Percentiles rank a stretch among this genome's conserved stretches.
Evolutionary conservation across 2,113 vertebrate genomes (phyloP).

Genomic region (Chlorocebus sabaeus): DNA sequence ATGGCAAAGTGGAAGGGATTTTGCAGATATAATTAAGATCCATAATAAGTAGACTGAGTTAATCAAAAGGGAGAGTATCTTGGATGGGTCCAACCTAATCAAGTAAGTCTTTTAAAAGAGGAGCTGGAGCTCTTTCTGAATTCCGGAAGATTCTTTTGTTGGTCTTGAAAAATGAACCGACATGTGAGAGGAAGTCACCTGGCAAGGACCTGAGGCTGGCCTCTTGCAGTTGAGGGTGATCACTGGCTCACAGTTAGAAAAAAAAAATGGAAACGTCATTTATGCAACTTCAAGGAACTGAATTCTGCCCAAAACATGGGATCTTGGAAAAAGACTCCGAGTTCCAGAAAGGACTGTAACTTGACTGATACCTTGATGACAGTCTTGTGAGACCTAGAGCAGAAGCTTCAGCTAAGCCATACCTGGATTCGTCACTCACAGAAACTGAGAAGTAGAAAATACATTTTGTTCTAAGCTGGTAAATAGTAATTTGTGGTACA

Average conservation of each 20-base stretch:
- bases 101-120: neutral
- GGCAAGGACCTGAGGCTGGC: neutral
- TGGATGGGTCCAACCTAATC: neutral
- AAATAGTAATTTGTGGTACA: neutral
- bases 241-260: neutral
- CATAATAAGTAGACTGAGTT: neutral
- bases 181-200: neutral
- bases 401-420: neutral
- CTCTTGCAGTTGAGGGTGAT: neutral
- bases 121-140: neutral
- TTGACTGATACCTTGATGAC: neutral
- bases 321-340: neutral
- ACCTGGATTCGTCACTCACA: neutral
- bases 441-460: neutral
- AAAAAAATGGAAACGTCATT: neutral
- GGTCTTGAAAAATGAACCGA: neutral
- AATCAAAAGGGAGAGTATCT: neutral
- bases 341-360: neutral
- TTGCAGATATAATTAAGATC: neutral
- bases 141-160: neutral
- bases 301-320: neutral
- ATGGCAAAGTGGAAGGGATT: neutral
- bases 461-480: neutral
- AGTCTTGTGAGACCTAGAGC: neutral
- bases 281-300: neutral